These are phyloP conservation scores for Mus minutoides DNA, from an alignment of 2,797 vertebrate species.

Conservation along the genomic window DNA sequence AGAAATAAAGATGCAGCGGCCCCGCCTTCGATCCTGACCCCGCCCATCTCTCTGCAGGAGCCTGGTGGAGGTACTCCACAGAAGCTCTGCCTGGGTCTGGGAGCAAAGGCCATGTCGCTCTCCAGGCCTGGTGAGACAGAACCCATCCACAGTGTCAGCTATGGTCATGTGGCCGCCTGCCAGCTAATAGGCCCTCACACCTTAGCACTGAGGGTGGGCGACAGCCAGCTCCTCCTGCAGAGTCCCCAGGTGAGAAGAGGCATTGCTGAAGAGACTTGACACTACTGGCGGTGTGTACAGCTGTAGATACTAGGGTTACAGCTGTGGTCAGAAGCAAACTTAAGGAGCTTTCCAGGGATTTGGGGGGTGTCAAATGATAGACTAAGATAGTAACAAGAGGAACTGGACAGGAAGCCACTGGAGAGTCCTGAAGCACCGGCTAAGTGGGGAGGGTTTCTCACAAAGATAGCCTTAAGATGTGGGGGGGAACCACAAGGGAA, in stretches of 20 bases:
- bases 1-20: neutral
- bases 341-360: neutral
- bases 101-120: constrained; percentile 92
- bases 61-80: constrained; percentile 90
- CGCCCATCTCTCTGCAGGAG: constrained; percentile 87
- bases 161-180: constrained; percentile 94
- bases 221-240: constrained; percentile 94
- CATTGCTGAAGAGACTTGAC: neutral
- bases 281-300: neutral
- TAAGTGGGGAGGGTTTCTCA: neutral
- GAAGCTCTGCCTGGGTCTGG: constrained; percentile 93
- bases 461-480: neutral
- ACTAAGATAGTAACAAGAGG: neutral
- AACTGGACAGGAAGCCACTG: neutral
- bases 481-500: neutral
- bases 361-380: neutral
- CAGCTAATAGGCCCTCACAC: constrained; percentile 93
- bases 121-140: constrained; percentile 94
- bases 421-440: neutral
- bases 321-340: neutral
- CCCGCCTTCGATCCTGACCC: constrained; percentile 17
- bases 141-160: constrained; percentile 93
- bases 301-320: neutral
- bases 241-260: constrained; percentile 91
- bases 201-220: constrained; percentile 93